Evolutionary conservation across 2,888 invertebrate genomes (phyloP), one percentile per base, ranked within the genome.

Genomic region (Nomada hirtipes): DNA sequence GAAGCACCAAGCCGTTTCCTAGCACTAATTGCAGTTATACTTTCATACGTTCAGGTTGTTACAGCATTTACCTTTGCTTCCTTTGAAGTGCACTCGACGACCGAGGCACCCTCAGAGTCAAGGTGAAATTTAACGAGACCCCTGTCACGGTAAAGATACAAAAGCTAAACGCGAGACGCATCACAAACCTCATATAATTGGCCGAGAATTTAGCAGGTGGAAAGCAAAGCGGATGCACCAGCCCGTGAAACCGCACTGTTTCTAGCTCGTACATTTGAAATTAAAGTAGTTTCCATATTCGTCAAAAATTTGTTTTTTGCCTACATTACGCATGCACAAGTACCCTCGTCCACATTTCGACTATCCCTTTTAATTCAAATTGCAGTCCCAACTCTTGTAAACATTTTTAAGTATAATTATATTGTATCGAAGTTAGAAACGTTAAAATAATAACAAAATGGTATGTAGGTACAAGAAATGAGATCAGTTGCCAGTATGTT

Each of bases 111-210:
- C 81, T 78, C 77, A 18, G 64, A 85, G 83, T 83, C 72, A 83
- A 81, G 83, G 80, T 72, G 78, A 83, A 83, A 85, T 85, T 80
- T 85, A 85, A 84, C 83, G 84, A 83, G 83, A 82, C 76, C 77
- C 70, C 63, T 65, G 79, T 82, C 77, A 77, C 79, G 71, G 76
- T 75, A 83, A 76, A 82, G 76, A 87, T 78, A 78, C 78, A 85
- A 88, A 83, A 81, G 86, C 79, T 75, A 82, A 81, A 78, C 81
- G 76, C 78, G 84, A 82, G 85, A 84, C 78, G 78, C 84, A 83
- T 89, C 89, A 86, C 91, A 90, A 91, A 90, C 88, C 86, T 89
- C 89, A 89, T 91, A 91, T 91, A 91, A 92, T 92, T 91, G 91
- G 91, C 86, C 87, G 88, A 89, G 90, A 88, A 90, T 90, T 90